Evolutionary conservation across 2,888 invertebrate genomes (phyloP), one percentile per base, ranked within the genome.

Genomic region (Spicauda simplicius): DNA sequence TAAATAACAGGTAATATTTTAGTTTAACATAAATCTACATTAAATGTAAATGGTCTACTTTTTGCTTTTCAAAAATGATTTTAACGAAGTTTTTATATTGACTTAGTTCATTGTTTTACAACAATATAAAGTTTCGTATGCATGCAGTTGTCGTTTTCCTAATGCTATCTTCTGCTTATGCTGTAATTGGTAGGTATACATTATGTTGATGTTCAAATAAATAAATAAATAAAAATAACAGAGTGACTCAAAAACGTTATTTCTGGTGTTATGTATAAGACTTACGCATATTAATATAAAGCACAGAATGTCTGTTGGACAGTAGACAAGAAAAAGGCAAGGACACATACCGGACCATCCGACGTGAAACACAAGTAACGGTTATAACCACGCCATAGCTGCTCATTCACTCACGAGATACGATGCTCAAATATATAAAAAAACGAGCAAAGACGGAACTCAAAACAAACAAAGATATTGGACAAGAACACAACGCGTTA

Each of bases 281-380:
- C 50, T 10, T 50, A 18, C 18, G 50, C 18, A 50, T 50, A 50
- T 18, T 50, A 6, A 16, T 18, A 50, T 50, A 50, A 50, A 50
- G 10, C n/a, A 50, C 41, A 14, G 10, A 56, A 54, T 30, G 41
- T 59, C 30, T 53, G 48, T 48, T 33, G 50, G 50, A 10, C 18
- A 16, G 25, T 59, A 60, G 45, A 30, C 52, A 59, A 54, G 59
- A 70, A 64, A 69, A 60, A 71, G 63, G 76, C 81, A 86, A 85
- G 84, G 84, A 86, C 84, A 83, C 87, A 85, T 89, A 89, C 88
- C 89, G 73, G 79, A 78, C 77, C 80, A 80, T 82, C 82, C 79
- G 79, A 76, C 76, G 77, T 80, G 83, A 82, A 83, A 83, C 82
- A 83, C 79, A 85, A 84, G 75, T 83, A 88, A 88, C 89, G 80